Conservation (phyloP, 2,113 vertebrate genomes). For the Porphyrio hochstetteri region DNA sequence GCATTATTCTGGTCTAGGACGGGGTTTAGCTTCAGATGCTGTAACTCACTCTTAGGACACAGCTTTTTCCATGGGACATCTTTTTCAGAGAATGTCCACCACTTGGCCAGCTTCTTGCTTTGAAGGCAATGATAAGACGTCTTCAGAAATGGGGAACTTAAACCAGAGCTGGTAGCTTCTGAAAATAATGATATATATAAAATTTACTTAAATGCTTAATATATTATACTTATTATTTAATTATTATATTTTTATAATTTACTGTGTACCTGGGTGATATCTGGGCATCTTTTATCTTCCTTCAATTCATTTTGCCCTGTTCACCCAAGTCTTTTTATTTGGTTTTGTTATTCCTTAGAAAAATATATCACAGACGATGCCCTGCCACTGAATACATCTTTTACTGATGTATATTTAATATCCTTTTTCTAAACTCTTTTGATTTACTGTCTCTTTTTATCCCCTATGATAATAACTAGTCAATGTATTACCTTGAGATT, state of each 20-base stretch:
- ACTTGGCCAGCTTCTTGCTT: neutral
- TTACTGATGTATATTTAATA: neutral
- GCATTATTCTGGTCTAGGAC: neutral
- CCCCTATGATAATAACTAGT: conserved; percentile 39
- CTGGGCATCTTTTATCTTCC: neutral
- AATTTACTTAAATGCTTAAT: neutral
- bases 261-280: neutral
- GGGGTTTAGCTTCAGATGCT: neutral
- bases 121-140: neutral
- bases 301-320: neutral
- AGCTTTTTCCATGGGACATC: neutral
- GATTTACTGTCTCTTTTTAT: conserved; percentile 33
- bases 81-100: neutral
- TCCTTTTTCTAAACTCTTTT: conserved; percentile 6
- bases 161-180: neutral
- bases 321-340: neutral
- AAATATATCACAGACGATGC: neutral
- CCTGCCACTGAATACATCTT: neutral
- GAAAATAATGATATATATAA: neutral
- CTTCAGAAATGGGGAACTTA: neutral
- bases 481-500: conserved; percentile 43
- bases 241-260: neutral
- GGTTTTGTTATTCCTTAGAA: neutral
- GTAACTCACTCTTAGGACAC: neutral
- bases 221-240: neutral